A percentile compares a stretch with the other conserved stretches of the same genome.
Conservation (phyloP, 2,113 vertebrate genomes). For the Microcebus tavaratra region DNA sequence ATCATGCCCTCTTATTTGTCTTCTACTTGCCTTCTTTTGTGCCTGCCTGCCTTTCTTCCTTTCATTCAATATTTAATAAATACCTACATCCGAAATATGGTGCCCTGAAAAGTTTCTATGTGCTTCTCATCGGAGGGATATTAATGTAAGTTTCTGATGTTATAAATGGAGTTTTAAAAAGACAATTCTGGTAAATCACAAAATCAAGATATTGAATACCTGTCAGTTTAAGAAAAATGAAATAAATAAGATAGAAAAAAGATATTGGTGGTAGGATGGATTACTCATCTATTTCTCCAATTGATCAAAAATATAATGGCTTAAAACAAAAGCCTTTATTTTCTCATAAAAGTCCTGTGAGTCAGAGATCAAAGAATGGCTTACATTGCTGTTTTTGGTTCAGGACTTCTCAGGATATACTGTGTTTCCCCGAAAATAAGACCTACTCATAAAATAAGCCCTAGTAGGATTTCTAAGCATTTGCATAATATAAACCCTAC, state of each 20-base stretch:
- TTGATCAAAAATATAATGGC: neutral
- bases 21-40: neutral
- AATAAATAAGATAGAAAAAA: neutral
- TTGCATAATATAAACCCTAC: too few relatives aligned
- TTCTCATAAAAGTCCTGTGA: neutral
- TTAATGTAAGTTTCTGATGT: neutral
- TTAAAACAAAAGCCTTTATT: neutral
- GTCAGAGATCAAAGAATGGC: neutral
- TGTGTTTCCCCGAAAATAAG: too few relatives aligned
- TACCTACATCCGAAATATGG: neutral
- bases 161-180: neutral
- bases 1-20: neutral
- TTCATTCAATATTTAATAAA: neutral
- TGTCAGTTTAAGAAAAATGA: neutral
- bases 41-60: neutral
- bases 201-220: neutral
- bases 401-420: neutral
- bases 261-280: neutral
- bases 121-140: neutral
- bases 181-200: neutral
- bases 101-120: neutral
- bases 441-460: too few relatives aligned
- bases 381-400: neutral
- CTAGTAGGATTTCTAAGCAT: too few relatives aligned
- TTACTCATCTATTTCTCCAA: neutral